Base-by-base conservation (phyloP, 2,888 invertebrate species). In the Pristionchus exspectatus region DNA sequence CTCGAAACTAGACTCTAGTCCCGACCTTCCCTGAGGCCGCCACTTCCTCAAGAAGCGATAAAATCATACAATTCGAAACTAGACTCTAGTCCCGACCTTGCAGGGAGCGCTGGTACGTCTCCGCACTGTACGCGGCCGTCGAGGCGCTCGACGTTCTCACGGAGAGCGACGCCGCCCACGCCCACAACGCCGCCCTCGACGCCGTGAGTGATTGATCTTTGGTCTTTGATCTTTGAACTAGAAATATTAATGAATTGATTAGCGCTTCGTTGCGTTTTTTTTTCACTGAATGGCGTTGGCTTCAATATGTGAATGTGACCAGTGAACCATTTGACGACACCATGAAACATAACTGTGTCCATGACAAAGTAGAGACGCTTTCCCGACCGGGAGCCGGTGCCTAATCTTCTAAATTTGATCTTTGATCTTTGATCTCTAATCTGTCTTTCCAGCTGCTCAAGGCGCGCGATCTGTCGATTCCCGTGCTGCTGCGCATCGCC, bases 121-220 rank as follows among this genome's bases (percentile, higher is more conserved):
- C 81, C 3, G 50, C 50, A 2, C 24, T 81, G 27, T 81, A 50
- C 81, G 1, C 44, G 14, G 44, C 81, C 12, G 50, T 81, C 27
- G 81, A 81, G 27, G n/a, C 81, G 2, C 81, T 81, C 50, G 81
- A 44, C 14, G 50, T 54, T 54, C 81, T 81, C 54, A 81, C 81
- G n/a, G 81, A 44, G n/a, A 50, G 27, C 44, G 81, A 81, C 81
- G 50, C 44, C n/a, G 33, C 21, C 44, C 18, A n/a, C 18, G 81
- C 50, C 33, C 50, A 81, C 81, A 81, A 24, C n/a, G n/a, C 50
- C 10, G 81, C 81, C n/a, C 44, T 81, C 81, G 27, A 81, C 5
- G 81, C 81, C 12, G 81, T 81, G 14, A 81, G 81, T 50, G 81
- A 16, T 27, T 59, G 59, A 85, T 85, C 84, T 59, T 85, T 85